A percentile compares a stretch with the other conserved stretches of the same genome.
These are phyloP conservation scores for Melanocharis versteri DNA, from an alignment of 2,113 vertebrate species.

Conservation along the genomic window DNA sequence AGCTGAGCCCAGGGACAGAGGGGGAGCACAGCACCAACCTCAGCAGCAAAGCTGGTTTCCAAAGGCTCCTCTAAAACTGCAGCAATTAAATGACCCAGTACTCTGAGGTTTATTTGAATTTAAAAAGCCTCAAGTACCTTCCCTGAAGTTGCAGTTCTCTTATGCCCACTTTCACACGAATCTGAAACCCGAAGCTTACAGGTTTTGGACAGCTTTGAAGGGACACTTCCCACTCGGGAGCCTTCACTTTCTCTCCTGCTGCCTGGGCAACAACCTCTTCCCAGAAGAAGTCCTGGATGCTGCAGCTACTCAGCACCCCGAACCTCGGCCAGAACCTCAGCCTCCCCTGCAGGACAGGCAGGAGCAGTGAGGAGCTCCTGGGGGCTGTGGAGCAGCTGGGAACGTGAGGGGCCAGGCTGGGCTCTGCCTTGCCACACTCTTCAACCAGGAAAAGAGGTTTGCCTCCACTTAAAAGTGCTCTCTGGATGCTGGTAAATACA, in stretches of 20 bases:
- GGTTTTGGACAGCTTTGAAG: background rate
- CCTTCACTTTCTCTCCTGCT: background rate
- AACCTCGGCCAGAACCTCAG: background rate
- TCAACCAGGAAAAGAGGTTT: background rate
- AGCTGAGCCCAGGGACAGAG: background rate
- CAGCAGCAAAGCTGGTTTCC: background rate
- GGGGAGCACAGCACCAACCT: background rate
- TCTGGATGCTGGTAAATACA: background rate
- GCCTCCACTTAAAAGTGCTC: background rate
- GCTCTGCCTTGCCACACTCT: background rate
- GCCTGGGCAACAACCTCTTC: background rate
- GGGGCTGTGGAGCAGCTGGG: background rate
- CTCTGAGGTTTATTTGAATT: background rate
- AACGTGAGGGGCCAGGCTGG: background rate
- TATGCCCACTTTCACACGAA: background rate
- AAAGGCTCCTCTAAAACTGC: background rate
- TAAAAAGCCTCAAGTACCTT: background rate
- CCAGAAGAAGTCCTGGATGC: background rate
- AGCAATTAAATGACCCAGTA: background rate
- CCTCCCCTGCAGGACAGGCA: background rate
- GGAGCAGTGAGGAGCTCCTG: background rate
- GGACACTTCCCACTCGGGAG: background rate
- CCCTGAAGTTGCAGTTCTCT: background rate
- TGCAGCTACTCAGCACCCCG: background rate
- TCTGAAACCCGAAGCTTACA: background rate